phyloP scores from a whole-genome alignment of 2,888 invertebrate genomes.

The Acrobasis suavella region DNA sequence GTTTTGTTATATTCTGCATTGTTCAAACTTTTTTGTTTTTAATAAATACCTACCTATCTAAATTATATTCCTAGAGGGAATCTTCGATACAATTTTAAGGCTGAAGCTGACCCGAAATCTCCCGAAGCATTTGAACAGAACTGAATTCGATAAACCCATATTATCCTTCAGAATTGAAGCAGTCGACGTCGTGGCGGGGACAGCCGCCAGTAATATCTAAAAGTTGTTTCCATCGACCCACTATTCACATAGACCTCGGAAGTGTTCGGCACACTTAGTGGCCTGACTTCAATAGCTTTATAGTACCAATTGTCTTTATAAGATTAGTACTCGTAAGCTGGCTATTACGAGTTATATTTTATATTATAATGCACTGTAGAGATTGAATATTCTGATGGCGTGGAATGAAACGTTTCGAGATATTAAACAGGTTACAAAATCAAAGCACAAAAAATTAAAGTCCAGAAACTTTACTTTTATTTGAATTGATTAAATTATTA shows the following conservation, averaged over 20 bases:
- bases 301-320: neutral
- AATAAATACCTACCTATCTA: neutral
- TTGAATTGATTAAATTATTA: no score
- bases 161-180: slow-evolving; percentile 8
- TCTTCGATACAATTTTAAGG: neutral
- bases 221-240: neutral
- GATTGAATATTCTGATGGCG: no score
- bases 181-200: neutral
- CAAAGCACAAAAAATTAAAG: no score
- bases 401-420: no score
- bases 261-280: neutral
- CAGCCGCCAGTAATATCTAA: slow-evolving; percentile 1
- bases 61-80: neutral
- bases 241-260: neutral
- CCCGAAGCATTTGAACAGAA: neutral
- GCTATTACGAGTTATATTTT: no score
- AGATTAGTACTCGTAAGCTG: neutral
- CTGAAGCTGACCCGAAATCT: neutral
- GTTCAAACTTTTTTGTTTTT: neutral
- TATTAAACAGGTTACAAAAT: neutral
- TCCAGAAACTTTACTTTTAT: no score
- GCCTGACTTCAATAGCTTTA: neutral
- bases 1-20: neutral
- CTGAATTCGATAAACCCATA: neutral
- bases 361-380: no score